These are phyloP conservation scores for Motacilla tschutschensis DNA, from an alignment of 2,113 vertebrate species.

Conservation along the genomic window DNA sequence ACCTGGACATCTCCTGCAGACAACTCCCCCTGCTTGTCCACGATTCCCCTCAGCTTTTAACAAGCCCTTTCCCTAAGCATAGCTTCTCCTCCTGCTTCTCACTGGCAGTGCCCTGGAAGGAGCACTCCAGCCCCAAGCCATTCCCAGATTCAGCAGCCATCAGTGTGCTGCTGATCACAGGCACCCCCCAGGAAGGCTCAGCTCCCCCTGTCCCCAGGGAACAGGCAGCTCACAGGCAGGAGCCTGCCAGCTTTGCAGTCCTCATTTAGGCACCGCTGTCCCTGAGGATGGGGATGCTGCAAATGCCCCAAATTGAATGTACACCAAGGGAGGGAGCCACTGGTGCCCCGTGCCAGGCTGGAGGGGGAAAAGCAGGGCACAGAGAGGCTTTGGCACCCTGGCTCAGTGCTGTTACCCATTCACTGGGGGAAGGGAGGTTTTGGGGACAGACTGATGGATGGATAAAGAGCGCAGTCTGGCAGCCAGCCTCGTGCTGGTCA, in stretches of 20 bases:
- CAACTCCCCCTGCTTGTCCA: fast-evolving
- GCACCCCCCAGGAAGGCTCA: background rate
- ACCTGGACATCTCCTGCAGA: background rate
- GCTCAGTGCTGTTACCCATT: background rate
- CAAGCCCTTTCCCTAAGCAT: background rate
- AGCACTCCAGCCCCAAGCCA: background rate
- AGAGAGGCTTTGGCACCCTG: background rate
- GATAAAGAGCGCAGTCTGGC: background rate
- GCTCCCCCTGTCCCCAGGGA: background rate
- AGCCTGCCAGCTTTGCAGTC: background rate
- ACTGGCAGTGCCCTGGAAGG: background rate
- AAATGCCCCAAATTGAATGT: background rate
- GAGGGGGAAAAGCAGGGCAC: background rate
- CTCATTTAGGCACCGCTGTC: fast-evolving
- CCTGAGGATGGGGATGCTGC: background rate
- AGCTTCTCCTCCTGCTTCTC: background rate
- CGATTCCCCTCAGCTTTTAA: background rate
- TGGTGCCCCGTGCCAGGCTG: background rate
- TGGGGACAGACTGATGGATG: background rate
- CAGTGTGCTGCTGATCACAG: fast-evolving
- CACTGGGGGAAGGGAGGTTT: background rate
- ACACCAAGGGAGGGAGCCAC: fast-evolving
- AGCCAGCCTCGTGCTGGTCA: background rate
- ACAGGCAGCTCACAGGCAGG: background rate
- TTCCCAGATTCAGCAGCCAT: background rate